These are phyloP conservation scores for Orthonevra nobilis DNA, from an alignment of 2,888 invertebrate genomes.

Conservation along the genomic window DNA sequence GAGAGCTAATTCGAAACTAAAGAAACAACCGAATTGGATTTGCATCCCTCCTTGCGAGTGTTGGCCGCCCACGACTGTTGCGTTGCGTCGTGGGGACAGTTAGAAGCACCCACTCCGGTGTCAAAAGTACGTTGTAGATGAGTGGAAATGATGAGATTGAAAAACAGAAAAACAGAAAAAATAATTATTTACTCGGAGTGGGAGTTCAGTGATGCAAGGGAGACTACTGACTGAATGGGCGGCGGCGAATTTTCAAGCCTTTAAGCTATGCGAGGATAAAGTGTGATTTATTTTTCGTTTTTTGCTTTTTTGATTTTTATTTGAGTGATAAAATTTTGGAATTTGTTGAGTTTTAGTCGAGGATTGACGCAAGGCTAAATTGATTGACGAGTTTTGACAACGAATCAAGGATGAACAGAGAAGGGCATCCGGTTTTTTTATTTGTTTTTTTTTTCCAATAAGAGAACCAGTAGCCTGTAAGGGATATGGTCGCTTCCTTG, in stretches of 20 bases:
- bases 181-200: background rate
- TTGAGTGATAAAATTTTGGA: no score
- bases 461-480: no score
- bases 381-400: no score
- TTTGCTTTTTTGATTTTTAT: background rate
- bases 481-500: no score
- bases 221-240: background rate
- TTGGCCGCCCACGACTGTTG: slow-evolving; percentile 13
- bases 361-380: no score
- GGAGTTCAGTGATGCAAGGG: background rate
- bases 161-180: no score
- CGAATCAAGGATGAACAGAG: no score
- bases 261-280: background rate
- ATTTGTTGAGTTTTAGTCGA: no score
- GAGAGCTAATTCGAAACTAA: slow-evolving; percentile 24
- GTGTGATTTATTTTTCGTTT: no score
- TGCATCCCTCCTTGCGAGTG: slow-evolving; percentile 19
- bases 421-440: no score
- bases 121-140: background rate
- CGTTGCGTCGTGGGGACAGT: background rate
- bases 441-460: no score
- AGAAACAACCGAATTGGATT: slow-evolving; percentile 52
- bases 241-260: background rate
- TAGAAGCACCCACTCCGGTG: background rate
- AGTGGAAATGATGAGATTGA: background rate